Evolutionary conservation across 2,888 invertebrate species (phyloP), one percentile per base, ranked within the genome.

Genomic region (Melipona bicolor): DNA sequence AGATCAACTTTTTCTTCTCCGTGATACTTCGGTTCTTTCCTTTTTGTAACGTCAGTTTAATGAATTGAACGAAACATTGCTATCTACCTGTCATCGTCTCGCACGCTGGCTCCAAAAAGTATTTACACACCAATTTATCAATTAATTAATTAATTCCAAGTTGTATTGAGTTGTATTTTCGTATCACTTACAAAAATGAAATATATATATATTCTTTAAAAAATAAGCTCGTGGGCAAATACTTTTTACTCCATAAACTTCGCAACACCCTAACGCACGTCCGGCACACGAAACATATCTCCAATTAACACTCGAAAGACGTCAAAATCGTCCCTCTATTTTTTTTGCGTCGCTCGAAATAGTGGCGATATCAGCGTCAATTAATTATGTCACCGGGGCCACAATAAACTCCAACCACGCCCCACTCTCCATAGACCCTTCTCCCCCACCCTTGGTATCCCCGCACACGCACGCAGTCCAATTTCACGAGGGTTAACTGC

Each of bases 401-500:
- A 36, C 83, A 78, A 83, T 86, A 83, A 84, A 81, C 84, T 75
- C 79, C 61, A n/a, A n/a, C 56, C 76, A 32, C 67, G 27, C 70
- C 73, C n/a, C 54, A 17, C 62, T 27, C 56, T 71, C 43, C 19
- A 24, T 61, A 59, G 21, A 32, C 65, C 59, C 27, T 32, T 49
- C 61, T 11, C 43, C 1, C 11, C 59, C 69, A 49, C 17, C 17
- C 1, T 9, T 27, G 11, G 4, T 19, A 36, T 11, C 43, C 3
- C 13, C 32, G 13, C n/a, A 17, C 70, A 17, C 61, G 74, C 71
- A 27, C 77, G 61, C 73, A 56, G 71, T 81, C 77, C 85, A 81
- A 84, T 85, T 84, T 84, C 61, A 71, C 84, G 77, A 81, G 84
- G 84, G 84, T 85, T 85, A 84, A 85, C 77, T 77, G 76, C 62